These are phyloP conservation scores for Drosophila tropicalis DNA, from an alignment of 1,140 invertebrate species.

Conservation along the genomic window DNA sequence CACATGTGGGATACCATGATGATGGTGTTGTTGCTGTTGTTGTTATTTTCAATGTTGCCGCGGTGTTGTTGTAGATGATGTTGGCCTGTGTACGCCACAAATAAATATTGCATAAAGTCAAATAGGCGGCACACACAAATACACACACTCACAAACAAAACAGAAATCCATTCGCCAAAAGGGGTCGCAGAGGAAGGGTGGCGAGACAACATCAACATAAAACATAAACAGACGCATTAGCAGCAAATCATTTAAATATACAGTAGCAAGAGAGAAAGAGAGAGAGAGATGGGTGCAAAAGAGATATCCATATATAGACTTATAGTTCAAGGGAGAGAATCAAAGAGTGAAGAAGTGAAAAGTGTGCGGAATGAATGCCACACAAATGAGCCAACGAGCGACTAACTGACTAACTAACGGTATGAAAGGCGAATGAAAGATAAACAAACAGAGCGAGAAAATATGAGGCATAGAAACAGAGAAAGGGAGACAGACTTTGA, in stretches of 20 bases:
- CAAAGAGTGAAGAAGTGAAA: background rate
- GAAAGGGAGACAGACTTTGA: background rate
- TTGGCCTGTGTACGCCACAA: slow-evolving; percentile 54
- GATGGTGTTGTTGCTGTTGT: slow-evolving; percentile 33
- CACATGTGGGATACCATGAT: slow-evolving; percentile 56
- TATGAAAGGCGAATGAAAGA: slow-evolving; percentile 36
- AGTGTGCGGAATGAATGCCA: slow-evolving; percentile 1
- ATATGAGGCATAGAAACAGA: background rate
- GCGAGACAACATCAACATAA: slow-evolving; percentile 68
- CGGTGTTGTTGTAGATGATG: slow-evolving; percentile 33
- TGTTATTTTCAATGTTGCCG: slow-evolving; percentile 61
- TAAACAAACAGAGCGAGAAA: slow-evolving; percentile 11
- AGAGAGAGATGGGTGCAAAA: background rate
- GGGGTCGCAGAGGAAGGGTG: slow-evolving; percentile 12
- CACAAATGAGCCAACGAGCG: slow-evolving; percentile 38
- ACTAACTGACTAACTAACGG: slow-evolving; percentile 64
- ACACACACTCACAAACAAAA: slow-evolving; percentile 17
- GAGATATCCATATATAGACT: background rate
- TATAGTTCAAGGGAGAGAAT: background rate
- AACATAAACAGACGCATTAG: slow-evolving; percentile 80
- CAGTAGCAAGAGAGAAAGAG: slow-evolving; percentile 27
- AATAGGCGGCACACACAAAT: slow-evolving; percentile 54
- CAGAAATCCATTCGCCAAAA: slow-evolving; percentile 35
- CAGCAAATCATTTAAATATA: slow-evolving; percentile 79
- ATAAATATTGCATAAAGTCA: slow-evolving; percentile 78